These are phyloP conservation scores for Onychomys leucogaster DNA, from an alignment of 2,797 vertebrate genomes.

Conservation along the genomic window DNA sequence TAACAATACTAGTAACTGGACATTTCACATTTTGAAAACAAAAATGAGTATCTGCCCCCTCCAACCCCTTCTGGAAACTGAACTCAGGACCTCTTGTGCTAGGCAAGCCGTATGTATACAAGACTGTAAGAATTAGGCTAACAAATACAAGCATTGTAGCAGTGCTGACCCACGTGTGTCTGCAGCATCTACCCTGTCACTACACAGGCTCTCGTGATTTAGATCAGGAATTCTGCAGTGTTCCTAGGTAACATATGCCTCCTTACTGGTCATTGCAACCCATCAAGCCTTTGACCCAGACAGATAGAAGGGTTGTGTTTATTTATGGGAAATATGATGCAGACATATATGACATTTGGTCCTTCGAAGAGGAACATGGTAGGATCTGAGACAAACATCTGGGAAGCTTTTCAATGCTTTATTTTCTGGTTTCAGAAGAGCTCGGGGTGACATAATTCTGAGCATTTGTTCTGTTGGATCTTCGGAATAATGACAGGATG, in stretches of 20 bases:
- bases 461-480: neutral
- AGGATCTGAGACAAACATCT: neutral
- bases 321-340: neutral
- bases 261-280: neutral
- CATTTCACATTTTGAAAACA: conserved; percentile 26
- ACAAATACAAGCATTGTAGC: neutral
- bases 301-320: neutral
- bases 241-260: neutral
- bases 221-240: neutral
- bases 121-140: neutral
- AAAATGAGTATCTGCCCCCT: neutral
- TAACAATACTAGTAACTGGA: conserved; percentile 6
- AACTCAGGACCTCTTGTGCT: neutral
- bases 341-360: neutral
- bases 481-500: neutral
- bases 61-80: neutral
- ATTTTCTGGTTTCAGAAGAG: neutral
- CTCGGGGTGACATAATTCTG: no score
- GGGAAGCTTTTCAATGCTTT: neutral
- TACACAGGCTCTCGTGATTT: neutral
- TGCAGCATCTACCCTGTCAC: neutral
- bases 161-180: neutral
- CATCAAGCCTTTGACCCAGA: neutral
- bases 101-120: neutral
- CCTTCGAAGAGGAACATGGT: neutral